A percentile compares a stretch with the other conserved stretches of the same genome.
Conservation (phyloP, 2,888 invertebrate genomes). For the Oegoconia quadripuncta region DNA sequence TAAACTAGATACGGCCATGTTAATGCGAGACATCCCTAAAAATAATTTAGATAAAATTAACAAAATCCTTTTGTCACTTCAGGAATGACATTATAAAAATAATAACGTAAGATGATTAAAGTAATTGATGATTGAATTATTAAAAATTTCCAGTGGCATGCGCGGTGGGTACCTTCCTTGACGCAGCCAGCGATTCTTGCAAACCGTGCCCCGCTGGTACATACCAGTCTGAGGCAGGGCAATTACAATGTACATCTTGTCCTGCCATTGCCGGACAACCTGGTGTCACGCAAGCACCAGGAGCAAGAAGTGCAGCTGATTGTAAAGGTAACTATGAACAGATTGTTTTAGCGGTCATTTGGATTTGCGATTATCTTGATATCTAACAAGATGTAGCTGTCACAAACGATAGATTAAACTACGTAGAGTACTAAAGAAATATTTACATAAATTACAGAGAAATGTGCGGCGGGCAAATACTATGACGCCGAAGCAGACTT, state of each 20-base stretch:
- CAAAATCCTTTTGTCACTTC: not conserved
- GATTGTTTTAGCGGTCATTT: not conserved
- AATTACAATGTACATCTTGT: constrained; percentile 92
- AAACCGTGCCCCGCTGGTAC: constrained; percentile 91
- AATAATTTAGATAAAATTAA: not conserved
- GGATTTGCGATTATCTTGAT: too few species aligned
- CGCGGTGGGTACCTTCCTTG: constrained; percentile 92
- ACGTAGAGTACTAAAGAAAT: not conserved
- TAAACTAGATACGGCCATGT: not conserved
- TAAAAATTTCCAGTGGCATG: constrained; percentile 84
- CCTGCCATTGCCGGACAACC: constrained; percentile 93
- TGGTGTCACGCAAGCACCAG: constrained; percentile 92
- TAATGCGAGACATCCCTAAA: not conserved
- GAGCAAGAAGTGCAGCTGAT: constrained; percentile 92
- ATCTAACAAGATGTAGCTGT: not conserved
- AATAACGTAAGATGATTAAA: too few species aligned
- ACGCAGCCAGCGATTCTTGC: constrained; percentile 87
- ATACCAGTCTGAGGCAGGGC: constrained; percentile 96
- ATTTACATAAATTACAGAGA: constrained; percentile 76
- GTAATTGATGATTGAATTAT: too few species aligned
- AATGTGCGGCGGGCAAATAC: constrained; percentile 96
- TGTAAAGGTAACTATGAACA: constrained; percentile 83
- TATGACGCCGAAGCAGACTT: constrained; percentile 93
- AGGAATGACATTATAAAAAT: too few species aligned
- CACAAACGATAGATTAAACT: not conserved